Base-by-base conservation (phyloP, 2,888 invertebrate species). In the Caradrina clavipalpis region DNA sequence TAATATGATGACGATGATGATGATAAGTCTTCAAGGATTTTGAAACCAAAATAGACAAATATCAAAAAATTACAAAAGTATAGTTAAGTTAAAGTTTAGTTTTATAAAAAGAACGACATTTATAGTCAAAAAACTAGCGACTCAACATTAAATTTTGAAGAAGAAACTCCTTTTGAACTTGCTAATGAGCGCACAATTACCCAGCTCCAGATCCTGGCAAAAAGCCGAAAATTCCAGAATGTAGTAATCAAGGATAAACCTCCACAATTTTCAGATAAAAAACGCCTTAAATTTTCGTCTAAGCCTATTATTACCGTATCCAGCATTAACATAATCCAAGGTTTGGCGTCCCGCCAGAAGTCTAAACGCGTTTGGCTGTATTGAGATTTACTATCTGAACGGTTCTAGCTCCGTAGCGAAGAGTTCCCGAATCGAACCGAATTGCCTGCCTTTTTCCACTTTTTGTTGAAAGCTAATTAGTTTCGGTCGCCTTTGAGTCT, bases 361-460 rank as follows among this genome's bases (percentile, higher is more conserved):
- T 86, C 84, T 86, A 81, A 89, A 84, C 88, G 87, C 89, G 88
- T 89, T 89, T 87, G 88, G 80, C 85, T 82, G 86, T 89, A 92
- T 92, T 90, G 90, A 92, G 92, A 92, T 92, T 92, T 92, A 93
- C 90, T 87, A 88, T 84, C 81, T 83, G 81, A 86, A 87, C 81
- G 83, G 82, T 76, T 82, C 85, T 68, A 69, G 73, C 68, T 60
- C 78, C 71, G 79, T 74, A 80, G 80, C 76, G 82, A 71, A 78
- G 69, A 75, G 69, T 72, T 73, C 55, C 69, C 73, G 73, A 80
- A 77, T 80, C 80, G 77, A 80, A 81, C 77, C 73, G 78, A 77
- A 81, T 79, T 81, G 77, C 31, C 26, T 3, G 68, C 31, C 39
- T 59, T 73, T 76, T 69, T 55, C n/a, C 59, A 39, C 39, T 79